Evolutionary conservation across 2,113 vertebrate species (phyloP).

Genomic region (Furnarius figulus): DNA sequence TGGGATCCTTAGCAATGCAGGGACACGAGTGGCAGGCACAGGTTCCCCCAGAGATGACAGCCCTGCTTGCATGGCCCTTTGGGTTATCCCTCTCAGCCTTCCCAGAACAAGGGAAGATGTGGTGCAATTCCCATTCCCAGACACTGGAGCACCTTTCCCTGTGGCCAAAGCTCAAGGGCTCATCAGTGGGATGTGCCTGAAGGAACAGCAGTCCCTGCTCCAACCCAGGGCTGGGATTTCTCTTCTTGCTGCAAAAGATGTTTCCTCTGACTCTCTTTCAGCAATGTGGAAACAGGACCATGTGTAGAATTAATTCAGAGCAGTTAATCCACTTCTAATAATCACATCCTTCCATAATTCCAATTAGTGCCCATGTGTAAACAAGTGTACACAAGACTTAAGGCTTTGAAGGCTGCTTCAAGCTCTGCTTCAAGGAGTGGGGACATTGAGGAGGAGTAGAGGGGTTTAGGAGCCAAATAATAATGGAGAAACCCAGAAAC

Average conservation of each 20-base stretch:
- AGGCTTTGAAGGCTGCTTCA: neutral
- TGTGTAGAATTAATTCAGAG: constrained; percentile 29
- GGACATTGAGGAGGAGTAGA: neutral
- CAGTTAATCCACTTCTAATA: constrained; percentile 40
- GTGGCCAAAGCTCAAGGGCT: neutral
- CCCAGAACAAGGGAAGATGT: neutral
- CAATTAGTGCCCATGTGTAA: neutral
- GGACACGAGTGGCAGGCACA: rapidly evolving
- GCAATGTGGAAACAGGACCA: neutral
- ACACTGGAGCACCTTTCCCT: rapidly evolving
- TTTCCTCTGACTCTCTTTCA: neutral
- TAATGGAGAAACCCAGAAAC: neutral
- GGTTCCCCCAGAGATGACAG: neutral
- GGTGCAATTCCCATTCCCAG: rapidly evolving
- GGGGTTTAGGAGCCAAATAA: neutral
- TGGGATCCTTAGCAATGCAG: neutral
- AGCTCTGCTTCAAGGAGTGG: neutral
- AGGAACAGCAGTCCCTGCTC: neutral
- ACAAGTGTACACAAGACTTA: neutral
- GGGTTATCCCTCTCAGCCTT: neutral
- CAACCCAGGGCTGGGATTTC: neutral
- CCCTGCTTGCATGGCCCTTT: neutral
- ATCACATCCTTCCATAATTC: neutral
- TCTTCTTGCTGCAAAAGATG: neutral
- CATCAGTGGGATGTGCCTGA: rapidly evolving